Percentiles rank a stretch among this genome's conserved stretches.
Evolutionary conservation across 1,140 invertebrate genomes (phyloP).

Genomic region (Drosophila oshimai): DNA sequence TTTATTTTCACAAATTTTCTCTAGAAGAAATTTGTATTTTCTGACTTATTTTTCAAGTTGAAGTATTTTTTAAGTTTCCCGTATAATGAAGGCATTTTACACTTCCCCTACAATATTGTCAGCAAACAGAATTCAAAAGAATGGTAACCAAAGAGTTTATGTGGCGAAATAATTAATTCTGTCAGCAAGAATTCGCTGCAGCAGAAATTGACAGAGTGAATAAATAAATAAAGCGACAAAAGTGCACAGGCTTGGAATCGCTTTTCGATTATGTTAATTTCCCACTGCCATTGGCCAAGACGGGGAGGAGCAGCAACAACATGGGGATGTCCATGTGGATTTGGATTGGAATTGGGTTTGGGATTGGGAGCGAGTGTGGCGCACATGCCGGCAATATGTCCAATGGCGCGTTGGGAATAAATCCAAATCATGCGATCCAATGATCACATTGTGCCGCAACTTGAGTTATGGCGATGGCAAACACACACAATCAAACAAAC

Average conservation of each 20-base stretch:
- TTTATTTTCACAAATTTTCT: neutral
- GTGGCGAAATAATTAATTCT: constrained; percentile 80
- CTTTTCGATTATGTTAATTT: constrained; percentile 80
- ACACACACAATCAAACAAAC: constrained; percentile 17
- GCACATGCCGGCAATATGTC: constrained; percentile 79
- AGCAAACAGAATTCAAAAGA: constrained; percentile 3
- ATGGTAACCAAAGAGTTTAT: constrained; percentile 54
- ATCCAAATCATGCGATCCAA: constrained; percentile 81
- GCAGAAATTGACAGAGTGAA: constrained; percentile 64
- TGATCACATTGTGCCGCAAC: constrained; percentile 76
- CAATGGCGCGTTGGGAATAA: constrained; percentile 75
- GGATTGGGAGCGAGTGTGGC: constrained; percentile 56
- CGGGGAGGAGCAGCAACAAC: constrained; percentile 6
- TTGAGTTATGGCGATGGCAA: constrained; percentile 67
- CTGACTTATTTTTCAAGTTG: neutral
- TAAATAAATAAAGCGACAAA: constrained; percentile 45
- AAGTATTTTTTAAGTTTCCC: neutral
- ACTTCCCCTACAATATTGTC: constrained; percentile 16
- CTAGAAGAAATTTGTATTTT: neutral
- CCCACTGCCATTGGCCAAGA: constrained; percentile 33
- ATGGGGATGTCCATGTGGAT: constrained; percentile 38
- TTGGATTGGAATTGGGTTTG: constrained; percentile 6
- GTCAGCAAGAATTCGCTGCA: constrained; percentile 61
- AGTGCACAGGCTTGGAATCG: constrained; percentile 57
- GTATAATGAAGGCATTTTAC: constrained; percentile 35